These are phyloP conservation scores for Microcebus ravelobensis DNA, from an alignment of 2,113 vertebrate genomes.

Conservation along the genomic window DNA sequence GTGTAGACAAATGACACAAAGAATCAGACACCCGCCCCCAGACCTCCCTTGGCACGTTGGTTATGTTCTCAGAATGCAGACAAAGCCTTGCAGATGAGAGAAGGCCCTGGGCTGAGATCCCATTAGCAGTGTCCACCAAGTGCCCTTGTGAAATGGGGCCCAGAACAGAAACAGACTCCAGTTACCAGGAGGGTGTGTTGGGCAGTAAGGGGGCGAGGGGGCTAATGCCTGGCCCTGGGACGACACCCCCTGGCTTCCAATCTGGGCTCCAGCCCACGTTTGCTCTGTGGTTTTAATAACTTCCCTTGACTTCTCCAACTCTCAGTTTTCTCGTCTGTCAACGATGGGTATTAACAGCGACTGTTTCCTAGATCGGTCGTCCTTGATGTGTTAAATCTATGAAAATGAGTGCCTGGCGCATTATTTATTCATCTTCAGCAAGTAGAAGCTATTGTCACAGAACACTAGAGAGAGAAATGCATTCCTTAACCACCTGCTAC, in stretches of 20 bases:
- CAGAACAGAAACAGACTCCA: background rate
- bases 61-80: background rate
- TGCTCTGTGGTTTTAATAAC: background rate
- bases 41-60: no score
- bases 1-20: background rate
- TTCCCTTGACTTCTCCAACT: background rate
- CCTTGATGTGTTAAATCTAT: background rate
- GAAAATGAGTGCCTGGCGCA: background rate
- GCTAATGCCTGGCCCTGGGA: no score
- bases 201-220: no score
- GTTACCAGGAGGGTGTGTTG: fast-evolving
- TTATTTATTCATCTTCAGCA: background rate
- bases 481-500: background rate
- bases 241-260: background rate
- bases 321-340: background rate
- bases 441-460: background rate
- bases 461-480: no score
- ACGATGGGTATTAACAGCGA: background rate
- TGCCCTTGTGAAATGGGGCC: background rate
- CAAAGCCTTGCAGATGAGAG: background rate
- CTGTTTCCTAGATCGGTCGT: background rate
- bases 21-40: background rate
- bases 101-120: background rate
- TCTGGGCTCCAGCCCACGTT: background rate
- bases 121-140: background rate